Evolutionary conservation across 1,140 invertebrate species (phyloP).

Genomic region (Zaprionus tsacasi): DNA sequence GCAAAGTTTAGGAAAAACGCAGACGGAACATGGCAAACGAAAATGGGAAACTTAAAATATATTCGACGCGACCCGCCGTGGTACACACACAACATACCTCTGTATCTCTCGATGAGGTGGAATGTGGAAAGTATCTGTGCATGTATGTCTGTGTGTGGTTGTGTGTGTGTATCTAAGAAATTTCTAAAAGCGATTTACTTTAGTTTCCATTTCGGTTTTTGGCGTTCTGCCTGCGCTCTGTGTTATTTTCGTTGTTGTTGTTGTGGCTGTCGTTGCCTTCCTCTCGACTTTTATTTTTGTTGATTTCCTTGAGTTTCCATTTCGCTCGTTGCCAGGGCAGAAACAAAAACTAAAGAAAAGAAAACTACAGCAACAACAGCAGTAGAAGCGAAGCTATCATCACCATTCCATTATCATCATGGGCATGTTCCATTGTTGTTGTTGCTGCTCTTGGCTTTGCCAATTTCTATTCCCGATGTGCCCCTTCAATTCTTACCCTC

Average conservation of each 20-base stretch:
- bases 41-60: slow-evolving; percentile 69
- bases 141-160: slow-evolving; percentile 15
- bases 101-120: slow-evolving; percentile 14
- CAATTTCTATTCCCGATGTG: slow-evolving; percentile 51
- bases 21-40: slow-evolving; percentile 21
- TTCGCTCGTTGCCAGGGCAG: slow-evolving; percentile 43
- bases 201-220: slow-evolving; percentile 68
- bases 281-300: slow-evolving; percentile 62
- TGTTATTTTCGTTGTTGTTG: slow-evolving; percentile 25
- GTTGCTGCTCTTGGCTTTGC: slow-evolving; percentile 43
- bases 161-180: slow-evolving; percentile 58
- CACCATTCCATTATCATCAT: slow-evolving; percentile 66
- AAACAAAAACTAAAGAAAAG: slow-evolving; percentile 12
- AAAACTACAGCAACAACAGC: slow-evolving; percentile 23
- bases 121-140: slow-evolving; percentile 24
- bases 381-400: slow-evolving; percentile 36
- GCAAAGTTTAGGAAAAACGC: slow-evolving; percentile 3
- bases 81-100: background rate
- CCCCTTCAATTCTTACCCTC: slow-evolving; percentile 19
- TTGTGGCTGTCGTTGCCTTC: slow-evolving; percentile 13
- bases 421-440: slow-evolving; percentile 40
- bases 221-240: slow-evolving; percentile 52
- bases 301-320: slow-evolving; percentile 66
- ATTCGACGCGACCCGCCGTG: slow-evolving; percentile 35
- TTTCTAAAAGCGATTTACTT: slow-evolving; percentile 70